Conservation (phyloP, 2,797 vertebrate genomes). For the Sebastes aleutianus region DNA sequence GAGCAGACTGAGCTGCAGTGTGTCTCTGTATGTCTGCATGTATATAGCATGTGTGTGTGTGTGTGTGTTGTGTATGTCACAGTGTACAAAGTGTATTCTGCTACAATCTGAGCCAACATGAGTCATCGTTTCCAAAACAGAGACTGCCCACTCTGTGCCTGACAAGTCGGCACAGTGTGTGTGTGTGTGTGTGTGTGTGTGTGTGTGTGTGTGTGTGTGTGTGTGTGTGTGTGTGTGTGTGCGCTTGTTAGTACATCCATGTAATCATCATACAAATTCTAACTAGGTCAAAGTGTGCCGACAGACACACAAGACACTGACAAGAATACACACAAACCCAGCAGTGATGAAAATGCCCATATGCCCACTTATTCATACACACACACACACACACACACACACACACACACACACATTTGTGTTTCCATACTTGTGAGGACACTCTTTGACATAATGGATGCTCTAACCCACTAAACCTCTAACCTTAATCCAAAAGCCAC, state of each 20-base stretch:
- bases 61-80: neutral
- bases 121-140: conserved; percentile 65
- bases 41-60: neutral
- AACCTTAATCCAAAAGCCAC: neutral
- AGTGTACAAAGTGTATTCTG: neutral
- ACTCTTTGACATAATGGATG: neutral
- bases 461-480: neutral
- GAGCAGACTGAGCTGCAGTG: neutral
- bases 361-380: neutral
- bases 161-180: conserved; percentile 5
- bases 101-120: conserved; percentile 34
- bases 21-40: neutral
- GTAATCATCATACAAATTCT: conserved; percentile 5
- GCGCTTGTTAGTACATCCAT: neutral
- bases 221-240: neutral
- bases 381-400: neutral
- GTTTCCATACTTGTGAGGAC: neutral
- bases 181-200: neutral
- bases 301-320: conserved; percentile 9
- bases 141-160: conserved; percentile 41
- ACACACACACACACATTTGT: neutral
- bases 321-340: conserved; percentile 10
- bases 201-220: too few relatives aligned
- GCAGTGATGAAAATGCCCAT: conserved; percentile 6
- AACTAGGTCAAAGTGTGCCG: conserved; percentile 14